Base-by-base conservation (phyloP, 2,888 invertebrate genomes). In the Fissipunctia ypsillon region DNA sequence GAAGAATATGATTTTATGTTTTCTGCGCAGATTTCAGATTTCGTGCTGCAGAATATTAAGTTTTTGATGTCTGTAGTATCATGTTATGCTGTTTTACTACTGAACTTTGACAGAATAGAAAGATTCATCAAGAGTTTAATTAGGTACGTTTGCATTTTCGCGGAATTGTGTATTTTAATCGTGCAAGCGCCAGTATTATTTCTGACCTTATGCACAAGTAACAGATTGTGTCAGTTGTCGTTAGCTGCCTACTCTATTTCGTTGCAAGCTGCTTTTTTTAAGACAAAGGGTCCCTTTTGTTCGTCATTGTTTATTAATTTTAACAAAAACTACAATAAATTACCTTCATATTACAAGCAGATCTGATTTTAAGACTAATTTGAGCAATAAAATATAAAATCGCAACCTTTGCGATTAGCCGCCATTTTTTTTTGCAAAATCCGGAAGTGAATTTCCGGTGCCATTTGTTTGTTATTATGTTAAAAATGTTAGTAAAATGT, bases 1-100 rank as follows among this genome's bases (percentile, higher is more conserved):
- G 28, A 65, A 68, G 72, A 75, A 80, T 67, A 83, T 72, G 68
- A 85, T 79, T 77, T 84, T 74, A 76, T 76, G 61, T 72, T 76
- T 74, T 71, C 72, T 68, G 56, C 14, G 22, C 61, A 61, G 65
- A 66, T 81, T 66, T 84, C 31, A 61, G 57, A 69, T 41, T 66
- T 76, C 56, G 54, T 74, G 54, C 56, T 65, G 59, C 45, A 35
- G 59, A 76, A 76, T 76, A 61, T 65, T 84, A 72, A 83, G 52
- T 63, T 83, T 56, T 56, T 41, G 28, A 67, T 16, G 57, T 59
- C 52, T 67, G 52, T 48, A 35, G 57, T 57, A 57, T 35, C 28
- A 12, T 56, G 6, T 57, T 69, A 52, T 45, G 25, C 76, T 69
- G 38, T 45, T 65, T 50, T 54, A 35, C 45, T 50, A 31, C 52